A percentile compares a stretch with the other conserved stretches of the same genome.
Conservation (phyloP, 2,888 invertebrate species). For the Pterostichus niger region DNA sequence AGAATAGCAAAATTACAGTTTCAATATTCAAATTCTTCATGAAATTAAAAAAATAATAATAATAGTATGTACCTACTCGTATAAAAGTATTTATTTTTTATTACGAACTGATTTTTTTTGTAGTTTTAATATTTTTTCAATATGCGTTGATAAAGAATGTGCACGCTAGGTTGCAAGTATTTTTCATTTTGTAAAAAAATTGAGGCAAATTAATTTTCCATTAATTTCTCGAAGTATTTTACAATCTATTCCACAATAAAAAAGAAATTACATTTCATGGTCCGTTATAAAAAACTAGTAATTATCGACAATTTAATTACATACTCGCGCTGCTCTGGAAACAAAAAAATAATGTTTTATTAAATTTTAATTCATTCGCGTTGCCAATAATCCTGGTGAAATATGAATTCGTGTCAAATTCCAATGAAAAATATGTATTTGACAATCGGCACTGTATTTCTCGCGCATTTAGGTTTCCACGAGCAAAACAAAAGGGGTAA, state of each 20-base stretch:
- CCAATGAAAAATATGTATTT: slow-evolving; percentile 9
- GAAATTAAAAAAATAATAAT: too few relatives aligned
- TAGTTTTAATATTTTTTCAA: too few relatives aligned
- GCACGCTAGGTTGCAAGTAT: too few relatives aligned
- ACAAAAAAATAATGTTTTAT: slow-evolving; percentile 35
- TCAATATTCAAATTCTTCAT: too few relatives aligned
- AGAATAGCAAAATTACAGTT: too few relatives aligned
- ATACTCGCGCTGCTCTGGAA: background rate
- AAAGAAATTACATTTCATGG: slow-evolving; percentile 17
- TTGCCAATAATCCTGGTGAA: slow-evolving; percentile 1
- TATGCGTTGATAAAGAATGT: too few relatives aligned
- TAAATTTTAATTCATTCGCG: slow-evolving; percentile 29
- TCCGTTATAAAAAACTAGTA: slow-evolving; percentile 20
- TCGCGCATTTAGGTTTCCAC: background rate
- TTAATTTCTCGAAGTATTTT: slow-evolving; percentile 13
- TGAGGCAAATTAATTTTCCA: slow-evolving; percentile 21
- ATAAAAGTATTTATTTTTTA: too few relatives aligned
- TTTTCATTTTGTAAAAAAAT: background rate
- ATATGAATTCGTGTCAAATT: slow-evolving; percentile 4
- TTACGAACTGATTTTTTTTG: too few relatives aligned
- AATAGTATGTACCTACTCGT: too few relatives aligned
- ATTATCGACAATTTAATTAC: slow-evolving; percentile 41
- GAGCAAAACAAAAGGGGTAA: background rate
- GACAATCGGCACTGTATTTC: background rate
- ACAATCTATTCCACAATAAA: slow-evolving; percentile 20